These are phyloP conservation scores for Sebastes elongatus DNA, from an alignment of 2,797 vertebrate species.

Conservation along the genomic window DNA sequence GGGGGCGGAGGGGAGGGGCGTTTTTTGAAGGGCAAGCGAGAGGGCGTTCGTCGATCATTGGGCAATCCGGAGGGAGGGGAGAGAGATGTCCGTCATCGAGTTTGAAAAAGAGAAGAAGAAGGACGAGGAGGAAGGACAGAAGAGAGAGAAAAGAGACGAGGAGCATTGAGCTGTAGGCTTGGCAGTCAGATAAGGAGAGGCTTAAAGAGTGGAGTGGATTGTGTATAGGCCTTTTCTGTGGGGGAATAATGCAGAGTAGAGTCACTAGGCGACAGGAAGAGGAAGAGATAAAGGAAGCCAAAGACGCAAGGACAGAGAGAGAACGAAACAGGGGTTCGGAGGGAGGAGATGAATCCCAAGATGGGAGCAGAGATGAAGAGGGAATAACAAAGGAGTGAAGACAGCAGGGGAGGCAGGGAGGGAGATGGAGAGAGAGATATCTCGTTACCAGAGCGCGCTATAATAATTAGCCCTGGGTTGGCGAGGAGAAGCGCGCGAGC, in stretches of 20 bases:
- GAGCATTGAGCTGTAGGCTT: constrained; percentile 69
- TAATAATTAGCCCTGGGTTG: constrained; percentile 68
- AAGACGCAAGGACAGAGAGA: constrained; percentile 47
- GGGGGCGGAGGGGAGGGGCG: too few species aligned
- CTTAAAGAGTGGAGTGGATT: constrained; percentile 75
- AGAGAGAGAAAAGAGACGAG: constrained; percentile 35
- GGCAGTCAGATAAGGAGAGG: constrained; percentile 72
- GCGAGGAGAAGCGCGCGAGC: constrained; percentile 34
- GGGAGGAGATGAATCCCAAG: constrained; percentile 54
- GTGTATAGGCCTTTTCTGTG: constrained; percentile 69
- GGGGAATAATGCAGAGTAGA: constrained; percentile 57
- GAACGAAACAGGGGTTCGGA: constrained; percentile 22
- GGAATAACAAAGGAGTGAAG: constrained; percentile 22
- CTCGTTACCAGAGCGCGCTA: constrained; percentile 48
- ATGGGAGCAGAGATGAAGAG: constrained; percentile 47
- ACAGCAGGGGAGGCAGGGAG: constrained; percentile 19
- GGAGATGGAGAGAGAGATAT: constrained; percentile 53
- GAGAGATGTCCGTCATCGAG: constrained; percentile 42
- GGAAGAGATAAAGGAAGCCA: constrained; percentile 61
- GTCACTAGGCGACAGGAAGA: constrained; percentile 54
- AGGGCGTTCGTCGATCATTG: constrained; percentile 44
- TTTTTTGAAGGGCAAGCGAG: constrained; percentile 60
- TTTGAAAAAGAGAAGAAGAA: constrained; percentile 33
- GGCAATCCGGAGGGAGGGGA: constrained; percentile 14
- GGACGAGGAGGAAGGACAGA: constrained; percentile 32